These are phyloP conservation scores for Heteromormyrus szaboi DNA, from an alignment of 2,797 vertebrate genomes.

Conservation along the genomic window DNA sequence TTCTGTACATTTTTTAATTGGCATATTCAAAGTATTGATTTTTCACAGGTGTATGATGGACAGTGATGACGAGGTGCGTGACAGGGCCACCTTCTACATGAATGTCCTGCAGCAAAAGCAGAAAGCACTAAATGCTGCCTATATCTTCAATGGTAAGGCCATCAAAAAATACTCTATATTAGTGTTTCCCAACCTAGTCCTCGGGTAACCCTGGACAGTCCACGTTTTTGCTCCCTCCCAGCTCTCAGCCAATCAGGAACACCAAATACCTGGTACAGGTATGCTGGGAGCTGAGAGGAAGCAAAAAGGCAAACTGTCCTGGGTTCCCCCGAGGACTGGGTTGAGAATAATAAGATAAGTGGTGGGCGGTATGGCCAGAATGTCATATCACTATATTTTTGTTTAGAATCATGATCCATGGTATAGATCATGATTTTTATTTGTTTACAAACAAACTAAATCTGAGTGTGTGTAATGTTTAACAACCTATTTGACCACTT, in stretches of 20 bases:
- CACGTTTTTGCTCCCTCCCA: neutral
- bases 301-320: neutral
- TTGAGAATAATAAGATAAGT: neutral
- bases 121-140: slow-evolving; percentile 85
- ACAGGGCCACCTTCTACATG: slow-evolving; percentile 95
- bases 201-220: neutral
- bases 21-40: neutral
- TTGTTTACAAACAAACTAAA: neutral
- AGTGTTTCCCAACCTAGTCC: neutral
- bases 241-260: neutral
- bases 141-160: slow-evolving; percentile 83
- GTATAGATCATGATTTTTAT: neutral
- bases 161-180: neutral
- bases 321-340: neutral
- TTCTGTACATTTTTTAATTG: neutral
- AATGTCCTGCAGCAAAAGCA: slow-evolving; percentile 93
- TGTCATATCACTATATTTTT: neutral
- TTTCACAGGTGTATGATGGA: slow-evolving; percentile 94
- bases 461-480: neutral
- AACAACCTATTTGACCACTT: neutral
- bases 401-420: neutral
- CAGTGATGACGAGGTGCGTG: slow-evolving; percentile 90
- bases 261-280: neutral
- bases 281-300: neutral
- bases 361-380: neutral